Conservation (phyloP, 2,113 vertebrate species). For the Lepisosteus osseus region DNA sequence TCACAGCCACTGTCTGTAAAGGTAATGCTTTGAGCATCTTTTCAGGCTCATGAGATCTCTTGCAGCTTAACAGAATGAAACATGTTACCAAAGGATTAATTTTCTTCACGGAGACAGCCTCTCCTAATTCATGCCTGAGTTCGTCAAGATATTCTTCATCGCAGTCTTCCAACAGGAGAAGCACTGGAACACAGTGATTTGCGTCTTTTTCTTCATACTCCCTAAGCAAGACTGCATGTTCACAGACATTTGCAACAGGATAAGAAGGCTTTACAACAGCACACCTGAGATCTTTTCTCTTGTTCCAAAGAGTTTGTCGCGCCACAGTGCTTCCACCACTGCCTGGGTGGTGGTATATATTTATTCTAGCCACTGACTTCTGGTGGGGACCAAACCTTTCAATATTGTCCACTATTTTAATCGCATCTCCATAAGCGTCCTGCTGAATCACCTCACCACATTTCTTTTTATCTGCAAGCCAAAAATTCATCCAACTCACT, state of each 20-base stretch:
- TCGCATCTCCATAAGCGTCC: conserved; percentile 43
- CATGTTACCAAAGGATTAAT: conserved; percentile 41
- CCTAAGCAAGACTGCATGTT: conserved; percentile 51
- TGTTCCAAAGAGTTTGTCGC: conserved; percentile 64
- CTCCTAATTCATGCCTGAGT: conserved; percentile 37
- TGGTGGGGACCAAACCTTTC: neutral
- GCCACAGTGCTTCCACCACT: conserved; percentile 74
- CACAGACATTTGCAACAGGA: conserved; percentile 43
- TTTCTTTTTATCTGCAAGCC: conserved; percentile 55
- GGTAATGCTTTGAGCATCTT: conserved; percentile 31
- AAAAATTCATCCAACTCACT: conserved; percentile 67
- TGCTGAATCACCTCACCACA: conserved; percentile 61
- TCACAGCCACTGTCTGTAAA: conserved; percentile 55
- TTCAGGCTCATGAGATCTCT: conserved; percentile 53
- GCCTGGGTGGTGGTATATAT: conserved; percentile 67
- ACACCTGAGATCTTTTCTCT: conserved; percentile 52
- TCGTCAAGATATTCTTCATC: conserved; percentile 55
- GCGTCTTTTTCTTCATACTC: conserved; percentile 55
- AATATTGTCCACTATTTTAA: conserved; percentile 40
- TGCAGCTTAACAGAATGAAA: conserved; percentile 66
- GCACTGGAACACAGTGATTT: conserved; percentile 52
- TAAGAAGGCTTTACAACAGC: conserved; percentile 55
- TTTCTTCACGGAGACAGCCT: conserved; percentile 41
- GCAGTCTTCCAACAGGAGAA: conserved; percentile 60
- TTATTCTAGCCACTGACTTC: conserved; percentile 51